These are phyloP conservation scores for Sepiola atlantica DNA, from an alignment of 2,888 invertebrate species.

Conservation along the genomic window DNA sequence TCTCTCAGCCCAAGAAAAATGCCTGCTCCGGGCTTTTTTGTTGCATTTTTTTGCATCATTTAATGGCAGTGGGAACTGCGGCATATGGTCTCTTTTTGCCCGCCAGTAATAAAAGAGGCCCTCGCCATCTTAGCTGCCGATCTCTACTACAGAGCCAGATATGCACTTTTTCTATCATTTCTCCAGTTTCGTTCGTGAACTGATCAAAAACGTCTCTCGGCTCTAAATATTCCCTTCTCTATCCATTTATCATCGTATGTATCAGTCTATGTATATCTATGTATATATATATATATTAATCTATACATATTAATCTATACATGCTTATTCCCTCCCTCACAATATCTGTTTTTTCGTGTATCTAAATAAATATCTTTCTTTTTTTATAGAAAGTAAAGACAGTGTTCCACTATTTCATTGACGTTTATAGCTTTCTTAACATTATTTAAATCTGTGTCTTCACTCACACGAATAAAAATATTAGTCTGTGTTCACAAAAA, in stretches of 20 bases:
- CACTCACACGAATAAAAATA: too few species aligned
- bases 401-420: too few species aligned
- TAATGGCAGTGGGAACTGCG: slow-evolving; percentile 32
- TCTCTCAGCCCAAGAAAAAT: background rate
- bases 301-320: background rate
- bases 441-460: too few species aligned
- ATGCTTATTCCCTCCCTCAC: too few species aligned
- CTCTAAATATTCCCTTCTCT: background rate
- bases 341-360: too few species aligned
- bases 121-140: background rate
- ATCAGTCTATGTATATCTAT: background rate
- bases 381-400: too few species aligned
- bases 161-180: background rate
- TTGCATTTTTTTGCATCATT: background rate
- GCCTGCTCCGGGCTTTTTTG: background rate
- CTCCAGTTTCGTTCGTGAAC: background rate
- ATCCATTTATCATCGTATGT: background rate
- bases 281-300: background rate
- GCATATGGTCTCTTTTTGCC: background rate
- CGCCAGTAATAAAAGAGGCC: background rate
- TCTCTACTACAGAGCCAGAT: background rate
- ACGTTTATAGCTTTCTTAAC: too few species aligned
- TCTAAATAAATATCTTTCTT: too few species aligned
- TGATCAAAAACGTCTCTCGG: background rate
- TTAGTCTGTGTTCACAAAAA: too few species aligned